Base-by-base conservation (phyloP, 2,888 invertebrate genomes). In the Himalopsyche japonica region DNA sequence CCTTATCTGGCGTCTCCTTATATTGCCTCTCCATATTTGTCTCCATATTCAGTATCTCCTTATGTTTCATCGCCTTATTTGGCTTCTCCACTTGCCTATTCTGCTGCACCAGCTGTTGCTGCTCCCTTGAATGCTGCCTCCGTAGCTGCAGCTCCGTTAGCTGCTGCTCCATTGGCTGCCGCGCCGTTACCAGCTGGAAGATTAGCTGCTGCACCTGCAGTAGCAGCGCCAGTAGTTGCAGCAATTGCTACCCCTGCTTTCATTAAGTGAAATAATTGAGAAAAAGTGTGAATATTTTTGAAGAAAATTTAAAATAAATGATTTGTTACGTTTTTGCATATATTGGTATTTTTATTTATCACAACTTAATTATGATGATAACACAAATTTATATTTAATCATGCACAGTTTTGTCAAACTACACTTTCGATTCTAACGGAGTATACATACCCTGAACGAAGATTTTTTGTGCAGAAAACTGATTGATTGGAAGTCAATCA, bases 131-230 rank as follows among this genome's bases (percentile, higher is more conserved):
- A 49, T 4, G 70, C 81, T 88, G 89, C 12, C 1, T 88, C 89
- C 4, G 89, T 92, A 12, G 91, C 93, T 15, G 92, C 93, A 18
- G 92, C 93, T 27, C 93, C 93, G 5, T 87, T 88, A 32, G 88
- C 89, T 7, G 79, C 81, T 88, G 89, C 15, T 2, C 88, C 89
- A 7, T 89, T 92, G 12, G 91, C 93, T 15, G 92, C 93, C 18
- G 92, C 93, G 27, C 93, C 93, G 12, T 80, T 80, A 20, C 43
- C 47, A 30, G 82, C 79, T 8, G 77, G 78, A 43, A 86, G 34
- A 88, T 88, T 88, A 8, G 87, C 88, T 64, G 88, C 88, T 37
- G 86, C 87, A 8, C 30, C 82, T 20, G 82, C 88, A 6, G 82
- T 85, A 32, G 82, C 85, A 24, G 84, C 85, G 48, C 84, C 85